Evolutionary conservation across 2,888 invertebrate genomes (phyloP), one percentile per base, ranked within the genome.

Genomic region (Homarus gammarus): DNA sequence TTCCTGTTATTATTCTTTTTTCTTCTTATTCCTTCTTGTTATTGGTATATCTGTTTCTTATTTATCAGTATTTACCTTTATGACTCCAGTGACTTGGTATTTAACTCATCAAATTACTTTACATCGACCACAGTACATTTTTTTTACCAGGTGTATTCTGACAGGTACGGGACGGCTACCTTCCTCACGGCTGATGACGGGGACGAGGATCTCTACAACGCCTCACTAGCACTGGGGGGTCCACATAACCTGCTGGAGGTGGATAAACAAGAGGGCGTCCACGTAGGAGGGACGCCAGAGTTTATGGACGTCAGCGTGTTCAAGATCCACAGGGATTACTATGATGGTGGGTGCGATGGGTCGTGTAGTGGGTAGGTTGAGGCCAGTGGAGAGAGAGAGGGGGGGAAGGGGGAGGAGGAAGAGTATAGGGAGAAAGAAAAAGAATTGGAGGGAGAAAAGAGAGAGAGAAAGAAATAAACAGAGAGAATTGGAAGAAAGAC

Each of bases 191-290:
- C 40, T 15, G 90, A 90, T 51, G 90, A 86, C 38, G 82, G 86
- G 12, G 90, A 86, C 18, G 77, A 79, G 8, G 83, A 83, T 12
- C 90, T 85, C 36, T 90, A 90, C 82, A 81, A 78, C 38, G 86
- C 90, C 38, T 64, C 73, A 33, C 49, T 90, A n/a, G 51, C 33
- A 27, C 75, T 84, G 38, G 38, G 8, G 38, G 84, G 68, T 12
- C 40, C 70, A 27, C 36, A 56, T 27, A 56, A 70, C 27, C 86
- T 90, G 18, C 82, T 90, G 81, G 33, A 86, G 38, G 81, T 90
- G 38, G 79, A 85, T 77, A 79, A 68, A 15, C 90, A 86, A 83
- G 90, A 86, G 44, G 90, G 90, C 18, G 82, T 90, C 49, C 75
- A 70, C 0, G 77, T 90, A 15, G 90, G 90, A 3, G 90, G 90